phyloP scores from a whole-genome alignment of 2,888 invertebrate species.

The Plutella xylostella region DNA sequence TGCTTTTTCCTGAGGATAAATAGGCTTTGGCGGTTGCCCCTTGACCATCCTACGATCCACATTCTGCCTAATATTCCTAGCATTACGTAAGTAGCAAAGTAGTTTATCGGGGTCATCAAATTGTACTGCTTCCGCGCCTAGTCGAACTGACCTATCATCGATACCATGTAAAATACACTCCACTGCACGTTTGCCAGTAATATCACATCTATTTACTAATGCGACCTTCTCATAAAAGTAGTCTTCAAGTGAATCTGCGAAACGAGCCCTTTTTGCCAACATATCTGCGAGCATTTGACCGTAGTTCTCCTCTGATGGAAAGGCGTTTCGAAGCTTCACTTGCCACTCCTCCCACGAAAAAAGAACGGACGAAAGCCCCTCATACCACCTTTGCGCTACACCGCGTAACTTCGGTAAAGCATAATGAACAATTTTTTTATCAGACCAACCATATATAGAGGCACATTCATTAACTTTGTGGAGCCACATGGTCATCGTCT shows the following conservation, averaged over 20 bases:
- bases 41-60: no score
- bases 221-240: slow-evolving; percentile 15
- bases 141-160: background rate
- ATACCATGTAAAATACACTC: slow-evolving; percentile 13
- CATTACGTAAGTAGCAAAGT: background rate
- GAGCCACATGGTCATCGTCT: slow-evolving; percentile 14
- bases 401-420: slow-evolving; percentile 20
- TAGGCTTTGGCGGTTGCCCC: no score
- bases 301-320: slow-evolving; percentile 22
- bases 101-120: slow-evolving; percentile 17
- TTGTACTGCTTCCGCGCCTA: no score
- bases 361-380: slow-evolving; percentile 17
- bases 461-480: slow-evolving; percentile 17
- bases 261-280: slow-evolving; percentile 16
- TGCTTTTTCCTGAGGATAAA: no score
- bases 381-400: slow-evolving; percentile 19
- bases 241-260: slow-evolving; percentile 17
- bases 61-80: no score
- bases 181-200: slow-evolving; percentile 14
- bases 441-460: slow-evolving; percentile 20
- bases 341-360: slow-evolving; percentile 24
- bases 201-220: slow-evolving; percentile 13
- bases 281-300: slow-evolving; percentile 21
- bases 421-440: slow-evolving; percentile 16
- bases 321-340: slow-evolving; percentile 18